Base-by-base conservation (phyloP, 64 coral and sea anemone genomes). In the Dendrophyllia cribrosa region DNA sequence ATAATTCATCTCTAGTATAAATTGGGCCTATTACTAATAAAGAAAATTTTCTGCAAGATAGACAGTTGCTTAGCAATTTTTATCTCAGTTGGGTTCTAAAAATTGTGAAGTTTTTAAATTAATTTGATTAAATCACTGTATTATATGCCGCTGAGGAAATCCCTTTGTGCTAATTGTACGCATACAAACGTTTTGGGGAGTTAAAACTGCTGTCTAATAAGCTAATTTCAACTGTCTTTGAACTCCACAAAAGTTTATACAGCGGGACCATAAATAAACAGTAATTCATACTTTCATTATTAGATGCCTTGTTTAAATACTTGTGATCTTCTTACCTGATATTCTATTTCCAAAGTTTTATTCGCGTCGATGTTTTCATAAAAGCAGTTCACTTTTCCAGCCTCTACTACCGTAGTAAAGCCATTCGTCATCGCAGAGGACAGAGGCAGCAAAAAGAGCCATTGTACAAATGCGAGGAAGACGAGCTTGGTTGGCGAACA, bases 341-440 rank as follows among this genome's bases (percentile, higher is more conserved):
- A 92, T 24, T 92, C 90, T 14, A 92, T 63, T 53, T 92, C 91
- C 59, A 92, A 71, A 26, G 80, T 86, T 51, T 53, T 76, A 77
- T 92, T 92, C 1, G 46, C 25, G 9, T 86, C 75, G 11, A 92
- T 67, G 5, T 85, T 68, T 6, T 92, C 91, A 62, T 78, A 92
- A 75, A 92, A 92, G 70, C 91, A 92, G 24, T 92, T 84, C 22
- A 59, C 63, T 73, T 62, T 63, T 25, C 91, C 91, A 3, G 91
- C 43, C 14, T 86, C 82, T 56, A 92, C 91, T n/a, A 77, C 51
- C 4, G 84, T 86, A 13, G 91, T 92, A 51, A 92, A 92, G 43
- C 91, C 91, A 58, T 68, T 92, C 43, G 51, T 61, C 81, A 92
- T 50, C 71, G 91, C 91, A 16, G 48, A n/a, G 23, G 72, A 74